These are phyloP conservation scores for Cataglyphis altisquamis DNA, from an alignment of 2,888 invertebrate species.

Conservation along the genomic window DNA sequence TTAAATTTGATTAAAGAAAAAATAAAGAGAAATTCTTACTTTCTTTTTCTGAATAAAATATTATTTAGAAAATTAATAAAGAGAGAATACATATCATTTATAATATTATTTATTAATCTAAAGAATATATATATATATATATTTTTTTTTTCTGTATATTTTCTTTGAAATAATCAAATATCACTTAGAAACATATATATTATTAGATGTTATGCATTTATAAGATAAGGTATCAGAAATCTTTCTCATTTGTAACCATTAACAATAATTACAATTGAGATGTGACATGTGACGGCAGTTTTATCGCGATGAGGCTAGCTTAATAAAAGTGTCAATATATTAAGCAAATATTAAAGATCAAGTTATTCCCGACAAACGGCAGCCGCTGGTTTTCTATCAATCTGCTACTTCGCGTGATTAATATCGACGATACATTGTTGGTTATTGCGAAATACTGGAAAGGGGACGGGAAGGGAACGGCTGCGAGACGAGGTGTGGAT, in stretches of 20 bases:
- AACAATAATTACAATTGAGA: neutral
- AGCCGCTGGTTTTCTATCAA: conserved; percentile 52
- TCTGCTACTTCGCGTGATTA: conserved; percentile 63
- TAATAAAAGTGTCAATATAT: conserved; percentile 8
- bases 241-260: conserved; percentile 12
- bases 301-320: neutral
- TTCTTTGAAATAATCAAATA: neutral
- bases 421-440: conserved; percentile 57
- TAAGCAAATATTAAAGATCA: conserved; percentile 49
- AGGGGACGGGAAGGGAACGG: neutral
- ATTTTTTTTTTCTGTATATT: neutral
- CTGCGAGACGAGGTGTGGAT: conserved; percentile 19
- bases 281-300: neutral
- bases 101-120: neutral
- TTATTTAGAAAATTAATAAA: neutral
- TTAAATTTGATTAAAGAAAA: neutral
- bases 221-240: neutral
- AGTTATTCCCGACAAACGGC: conserved; percentile 62
- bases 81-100: neutral
- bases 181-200: neutral
- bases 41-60: neutral
- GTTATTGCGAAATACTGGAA: conserved; percentile 54
- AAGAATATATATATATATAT: conserved; percentile 12
- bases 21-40: neutral
- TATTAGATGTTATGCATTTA: neutral